These are phyloP conservation scores for Nettapus auritus DNA, from an alignment of 2,113 vertebrate genomes.

Conservation along the genomic window DNA sequence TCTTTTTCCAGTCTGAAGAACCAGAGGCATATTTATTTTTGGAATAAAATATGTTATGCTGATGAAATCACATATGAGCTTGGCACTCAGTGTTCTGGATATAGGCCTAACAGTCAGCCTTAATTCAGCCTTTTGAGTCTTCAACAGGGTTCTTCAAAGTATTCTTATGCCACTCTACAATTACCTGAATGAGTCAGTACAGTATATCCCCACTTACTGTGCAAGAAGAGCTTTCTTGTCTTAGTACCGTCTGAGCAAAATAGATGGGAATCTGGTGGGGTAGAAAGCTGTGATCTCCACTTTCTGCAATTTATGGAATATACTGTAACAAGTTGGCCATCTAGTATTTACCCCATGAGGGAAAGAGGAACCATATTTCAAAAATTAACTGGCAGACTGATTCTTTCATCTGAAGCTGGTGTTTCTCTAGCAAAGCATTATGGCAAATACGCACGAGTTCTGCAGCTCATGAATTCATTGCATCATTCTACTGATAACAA, in stretches of 20 bases:
- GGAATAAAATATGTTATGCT: background rate
- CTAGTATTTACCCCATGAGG: background rate
- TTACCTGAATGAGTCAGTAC: background rate
- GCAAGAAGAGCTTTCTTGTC: background rate
- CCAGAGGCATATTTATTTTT: background rate
- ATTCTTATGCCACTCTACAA: background rate
- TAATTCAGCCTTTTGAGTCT: background rate
- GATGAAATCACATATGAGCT: background rate
- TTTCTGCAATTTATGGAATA: background rate
- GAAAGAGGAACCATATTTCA: background rate
- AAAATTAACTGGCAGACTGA: background rate
- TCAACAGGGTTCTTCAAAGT: background rate
- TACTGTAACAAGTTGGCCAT: background rate
- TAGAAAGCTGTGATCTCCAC: background rate
- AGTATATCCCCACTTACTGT: background rate
- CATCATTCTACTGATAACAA: slow-evolving; percentile 7
- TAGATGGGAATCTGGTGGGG: background rate
- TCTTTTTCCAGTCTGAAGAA: background rate
- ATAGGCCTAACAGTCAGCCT: background rate
- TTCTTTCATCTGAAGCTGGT: background rate
- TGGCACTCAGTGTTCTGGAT: background rate
- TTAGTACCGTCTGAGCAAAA: background rate
- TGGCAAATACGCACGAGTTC: background rate
- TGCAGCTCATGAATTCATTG: background rate
- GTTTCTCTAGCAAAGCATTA: background rate